phyloP scores from a whole-genome alignment of 1,140 invertebrate species.

The Theocolax elegans region DNA sequence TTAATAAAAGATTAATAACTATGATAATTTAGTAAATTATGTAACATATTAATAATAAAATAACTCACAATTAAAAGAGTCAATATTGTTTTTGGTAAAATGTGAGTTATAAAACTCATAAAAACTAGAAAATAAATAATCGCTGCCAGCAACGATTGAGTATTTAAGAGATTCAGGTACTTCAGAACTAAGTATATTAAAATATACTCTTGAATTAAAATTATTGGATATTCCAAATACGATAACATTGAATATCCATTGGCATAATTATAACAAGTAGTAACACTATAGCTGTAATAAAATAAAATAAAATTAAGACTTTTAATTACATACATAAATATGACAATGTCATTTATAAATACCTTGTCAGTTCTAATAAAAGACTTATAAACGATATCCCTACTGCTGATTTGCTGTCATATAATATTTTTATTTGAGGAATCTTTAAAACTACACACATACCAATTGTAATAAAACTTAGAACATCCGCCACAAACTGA shows the following conservation, averaged over 20 bases:
- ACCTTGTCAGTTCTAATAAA: conserved; percentile 76
- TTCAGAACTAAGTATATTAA: conserved; percentile 74
- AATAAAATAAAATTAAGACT: conserved; percentile 23
- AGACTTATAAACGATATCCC: conserved; percentile 74
- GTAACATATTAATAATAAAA: conserved; percentile 36
- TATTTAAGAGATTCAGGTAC: conserved; percentile 69
- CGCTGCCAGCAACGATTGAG: conserved; percentile 55
- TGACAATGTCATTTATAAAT: conserved; percentile 31
- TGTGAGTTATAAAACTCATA: conserved; percentile 64
- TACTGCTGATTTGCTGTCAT: conserved; percentile 69
- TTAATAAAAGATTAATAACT: conserved; percentile 21
- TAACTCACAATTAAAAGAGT: conserved; percentile 72
- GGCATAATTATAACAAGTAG: conserved; percentile 76
- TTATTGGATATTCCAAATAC: conserved; percentile 80
- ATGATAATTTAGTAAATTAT: conserved; percentile 12
- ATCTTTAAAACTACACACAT: conserved; percentile 78
- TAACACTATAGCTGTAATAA: conserved; percentile 75
- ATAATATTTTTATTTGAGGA: conserved; percentile 75
- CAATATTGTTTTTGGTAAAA: conserved; percentile 70
- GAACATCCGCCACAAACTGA: conserved; percentile 67
- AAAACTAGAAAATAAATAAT: conserved; percentile 67
- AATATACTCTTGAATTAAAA: conserved; percentile 76
- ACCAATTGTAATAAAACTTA: conserved; percentile 75
- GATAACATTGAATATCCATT: conserved; percentile 76
- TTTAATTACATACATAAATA: no score